A percentile compares a stretch with the other conserved stretches of the same genome.
These are phyloP conservation scores for Brenthis ino DNA, from an alignment of 2,888 invertebrate species.

Conservation along the genomic window DNA sequence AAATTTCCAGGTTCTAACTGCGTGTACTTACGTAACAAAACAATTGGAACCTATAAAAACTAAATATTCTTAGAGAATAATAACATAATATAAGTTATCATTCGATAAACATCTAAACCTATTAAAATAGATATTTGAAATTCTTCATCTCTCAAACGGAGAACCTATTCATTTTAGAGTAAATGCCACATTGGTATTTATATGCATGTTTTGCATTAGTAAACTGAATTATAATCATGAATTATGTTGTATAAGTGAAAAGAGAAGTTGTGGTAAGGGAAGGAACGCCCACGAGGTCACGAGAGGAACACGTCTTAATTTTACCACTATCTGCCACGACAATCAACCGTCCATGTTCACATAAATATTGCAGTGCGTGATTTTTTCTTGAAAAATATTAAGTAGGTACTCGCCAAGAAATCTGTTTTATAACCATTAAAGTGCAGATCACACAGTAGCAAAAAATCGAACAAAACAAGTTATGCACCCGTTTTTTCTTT, in stretches of 20 bases:
- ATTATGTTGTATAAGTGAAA: slow-evolving; percentile 23
- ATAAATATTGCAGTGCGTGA: slow-evolving; percentile 53
- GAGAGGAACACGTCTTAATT: slow-evolving; percentile 67
- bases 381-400: slow-evolving; percentile 37
- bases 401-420: slow-evolving; percentile 12
- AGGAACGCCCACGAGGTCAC: slow-evolving; percentile 54
- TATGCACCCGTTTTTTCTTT: slow-evolving; percentile 6
- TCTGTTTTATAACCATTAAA: slow-evolving; percentile 31
- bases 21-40: slow-evolving; percentile 14
- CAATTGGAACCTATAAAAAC: slow-evolving; percentile 21
- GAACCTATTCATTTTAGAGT: slow-evolving; percentile 33
- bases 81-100: slow-evolving; percentile 29
- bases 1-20: slow-evolving; percentile 9
- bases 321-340: slow-evolving; percentile 69
- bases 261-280: slow-evolving; percentile 31
- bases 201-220: slow-evolving; percentile 35
- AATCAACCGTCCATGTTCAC: slow-evolving; percentile 66
- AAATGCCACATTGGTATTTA: slow-evolving; percentile 39
- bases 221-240: slow-evolving; percentile 25
- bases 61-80: slow-evolving; percentile 24
- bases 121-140: slow-evolving; percentile 37
- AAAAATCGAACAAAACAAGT: slow-evolving; percentile 20
- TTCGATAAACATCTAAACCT: slow-evolving; percentile 36
- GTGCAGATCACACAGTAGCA: slow-evolving; percentile 23
- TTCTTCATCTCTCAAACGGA: slow-evolving; percentile 30